phyloP scores from a whole-genome alignment of 2,113 vertebrate genomes.

The Leptosomus discolor region DNA sequence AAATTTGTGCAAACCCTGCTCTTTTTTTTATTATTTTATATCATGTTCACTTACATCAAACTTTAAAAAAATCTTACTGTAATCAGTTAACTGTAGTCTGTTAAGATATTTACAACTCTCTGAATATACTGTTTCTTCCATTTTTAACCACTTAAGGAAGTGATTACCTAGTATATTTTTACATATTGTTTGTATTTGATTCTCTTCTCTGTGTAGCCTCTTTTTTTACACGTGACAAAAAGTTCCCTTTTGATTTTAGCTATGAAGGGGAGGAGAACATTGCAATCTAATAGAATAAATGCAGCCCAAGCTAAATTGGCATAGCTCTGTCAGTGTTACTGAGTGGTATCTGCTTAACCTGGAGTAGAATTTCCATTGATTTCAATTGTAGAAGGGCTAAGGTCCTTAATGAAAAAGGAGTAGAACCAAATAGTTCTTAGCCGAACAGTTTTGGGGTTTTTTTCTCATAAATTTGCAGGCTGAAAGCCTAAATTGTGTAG shows the following conservation, averaged over 20 bases:
- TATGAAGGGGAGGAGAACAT: background rate
- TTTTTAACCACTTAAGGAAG: background rate
- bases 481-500: background rate
- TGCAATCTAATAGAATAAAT: background rate
- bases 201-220: background rate
- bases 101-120: background rate
- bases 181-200: background rate
- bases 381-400: conserved; percentile 42
- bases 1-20: background rate
- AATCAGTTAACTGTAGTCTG: background rate
- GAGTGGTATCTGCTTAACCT: conserved; percentile 7
- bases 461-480: background rate
- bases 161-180: background rate
- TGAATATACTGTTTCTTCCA: background rate
- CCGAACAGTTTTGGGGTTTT: background rate
- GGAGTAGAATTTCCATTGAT: conserved; percentile 43
- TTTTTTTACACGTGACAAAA: background rate
- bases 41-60: background rate
- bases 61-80: background rate
- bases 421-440: conserved; percentile 5
- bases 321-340: background rate
- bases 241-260: background rate
- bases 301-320: conserved; percentile 14
- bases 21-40: background rate
- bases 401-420: conserved; percentile 44